phyloP scores from a whole-genome alignment of 1,140 invertebrate species.

The Panagrolaimus sp. region DNA sequence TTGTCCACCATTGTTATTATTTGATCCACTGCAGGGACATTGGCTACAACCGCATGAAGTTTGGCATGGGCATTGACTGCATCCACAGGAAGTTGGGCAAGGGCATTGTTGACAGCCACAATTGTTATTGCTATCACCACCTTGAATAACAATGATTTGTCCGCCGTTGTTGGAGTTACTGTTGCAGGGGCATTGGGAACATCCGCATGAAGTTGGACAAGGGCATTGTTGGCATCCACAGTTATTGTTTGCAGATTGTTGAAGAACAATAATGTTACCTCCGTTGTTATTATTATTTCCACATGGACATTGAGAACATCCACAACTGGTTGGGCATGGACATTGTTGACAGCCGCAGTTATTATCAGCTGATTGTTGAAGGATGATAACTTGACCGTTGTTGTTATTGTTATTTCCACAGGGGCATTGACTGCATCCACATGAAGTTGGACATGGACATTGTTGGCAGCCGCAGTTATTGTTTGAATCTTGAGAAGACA shows the following conservation, averaged over 20 bases:
- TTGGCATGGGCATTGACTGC: neutral
- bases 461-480: constrained; percentile 13
- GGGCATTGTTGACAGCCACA: neutral
- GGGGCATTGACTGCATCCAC: constrained; percentile 11
- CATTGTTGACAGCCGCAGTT: constrained; percentile 11
- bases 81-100: neutral
- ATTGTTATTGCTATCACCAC: neutral
- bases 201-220: constrained; percentile 1
- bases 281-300: neutral
- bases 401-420: neutral
- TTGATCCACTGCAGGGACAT: neutral
- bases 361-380: neutral
- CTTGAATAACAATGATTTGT: constrained; percentile 12
- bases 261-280: neutral
- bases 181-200: neutral
- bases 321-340: constrained; percentile 3
- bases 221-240: constrained; percentile 6
- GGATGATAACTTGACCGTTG: neutral
- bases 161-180: neutral
- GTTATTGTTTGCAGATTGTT: neutral
- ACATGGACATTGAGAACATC: constrained; percentile 8
- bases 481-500: neutral
- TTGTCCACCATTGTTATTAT: constrained; percentile 7
- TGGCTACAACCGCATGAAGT: neutral
- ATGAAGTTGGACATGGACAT: neutral